These are phyloP conservation scores for Myiozetetes cayanensis DNA, from an alignment of 2,113 vertebrate species.

Conservation along the genomic window DNA sequence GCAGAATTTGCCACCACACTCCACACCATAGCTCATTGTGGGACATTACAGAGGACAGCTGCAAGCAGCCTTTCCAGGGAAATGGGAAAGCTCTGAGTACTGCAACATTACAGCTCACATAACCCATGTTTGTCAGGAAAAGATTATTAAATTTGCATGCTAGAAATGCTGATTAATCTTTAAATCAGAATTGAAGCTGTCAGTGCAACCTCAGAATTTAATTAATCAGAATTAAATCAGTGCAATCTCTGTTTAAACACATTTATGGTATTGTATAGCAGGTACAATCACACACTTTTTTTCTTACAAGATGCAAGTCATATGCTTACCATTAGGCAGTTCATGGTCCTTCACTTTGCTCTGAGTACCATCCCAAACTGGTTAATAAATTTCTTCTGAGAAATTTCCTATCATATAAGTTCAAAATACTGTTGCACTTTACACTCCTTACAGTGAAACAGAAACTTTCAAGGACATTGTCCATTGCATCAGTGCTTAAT, in stretches of 20 bases:
- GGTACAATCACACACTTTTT: background rate
- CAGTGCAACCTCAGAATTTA: background rate
- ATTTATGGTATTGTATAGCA: background rate
- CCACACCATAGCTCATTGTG: fast-evolving
- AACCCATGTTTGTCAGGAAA: background rate
- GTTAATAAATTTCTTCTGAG: background rate
- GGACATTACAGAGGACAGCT: background rate
- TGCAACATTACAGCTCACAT: background rate
- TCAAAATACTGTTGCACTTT: background rate
- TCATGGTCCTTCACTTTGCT: background rate
- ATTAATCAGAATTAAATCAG: background rate
- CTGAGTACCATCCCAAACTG: background rate
- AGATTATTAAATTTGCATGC: background rate
- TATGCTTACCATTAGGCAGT: background rate
- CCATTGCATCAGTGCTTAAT: background rate
- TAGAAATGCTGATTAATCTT: background rate
- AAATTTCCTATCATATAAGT: background rate
- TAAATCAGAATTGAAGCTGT: background rate
- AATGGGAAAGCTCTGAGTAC: background rate
- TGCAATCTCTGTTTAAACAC: background rate
- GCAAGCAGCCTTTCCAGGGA: background rate
- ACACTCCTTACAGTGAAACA: background rate
- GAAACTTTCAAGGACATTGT: background rate
- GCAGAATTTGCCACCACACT: fast-evolving
- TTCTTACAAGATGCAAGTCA: background rate